A percentile compares a stretch with the other conserved stretches of the same genome.
phyloP scores from a whole-genome alignment of 2,113 vertebrate species.

The Condylura cristata region DNA sequence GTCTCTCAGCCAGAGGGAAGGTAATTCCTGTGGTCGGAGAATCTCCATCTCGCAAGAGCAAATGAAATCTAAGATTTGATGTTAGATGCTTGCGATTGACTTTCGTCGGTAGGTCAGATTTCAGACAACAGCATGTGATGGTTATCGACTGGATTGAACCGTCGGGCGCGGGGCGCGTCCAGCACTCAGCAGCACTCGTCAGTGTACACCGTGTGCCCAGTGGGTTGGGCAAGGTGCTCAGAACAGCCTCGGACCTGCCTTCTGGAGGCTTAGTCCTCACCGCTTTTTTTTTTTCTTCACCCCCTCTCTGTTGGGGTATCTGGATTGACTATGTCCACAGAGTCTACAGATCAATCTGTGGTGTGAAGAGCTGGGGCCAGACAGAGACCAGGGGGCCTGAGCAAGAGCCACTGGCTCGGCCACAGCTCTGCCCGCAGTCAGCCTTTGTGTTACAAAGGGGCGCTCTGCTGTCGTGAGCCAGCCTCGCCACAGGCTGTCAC shows the following conservation, averaged over 20 bases:
- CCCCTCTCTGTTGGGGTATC: neutral
- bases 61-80: neutral
- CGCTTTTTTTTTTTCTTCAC: neutral
- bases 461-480: constrained; percentile 59
- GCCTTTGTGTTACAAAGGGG: constrained; percentile 43
- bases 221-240: neutral
- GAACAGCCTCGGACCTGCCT: neutral
- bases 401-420: neutral
- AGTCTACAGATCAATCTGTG: neutral
- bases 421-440: too few species aligned
- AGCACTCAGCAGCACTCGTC: neutral
- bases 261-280: neutral
- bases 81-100: neutral
- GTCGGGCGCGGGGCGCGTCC: too few species aligned
- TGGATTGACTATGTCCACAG: neutral
- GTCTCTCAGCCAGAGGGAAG: neutral
- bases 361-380: too few species aligned
- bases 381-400: rapidly evolving
- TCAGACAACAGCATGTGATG: neutral
- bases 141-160: neutral
- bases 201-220: neutral
- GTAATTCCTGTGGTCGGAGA: neutral
- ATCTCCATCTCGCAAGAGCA: neutral
- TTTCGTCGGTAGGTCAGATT: neutral
- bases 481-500: constrained; percentile 69